Evolutionary conservation across 2,797 vertebrate species (phyloP).

Genomic region (Poeciliopsis paucimaculata): DNA sequence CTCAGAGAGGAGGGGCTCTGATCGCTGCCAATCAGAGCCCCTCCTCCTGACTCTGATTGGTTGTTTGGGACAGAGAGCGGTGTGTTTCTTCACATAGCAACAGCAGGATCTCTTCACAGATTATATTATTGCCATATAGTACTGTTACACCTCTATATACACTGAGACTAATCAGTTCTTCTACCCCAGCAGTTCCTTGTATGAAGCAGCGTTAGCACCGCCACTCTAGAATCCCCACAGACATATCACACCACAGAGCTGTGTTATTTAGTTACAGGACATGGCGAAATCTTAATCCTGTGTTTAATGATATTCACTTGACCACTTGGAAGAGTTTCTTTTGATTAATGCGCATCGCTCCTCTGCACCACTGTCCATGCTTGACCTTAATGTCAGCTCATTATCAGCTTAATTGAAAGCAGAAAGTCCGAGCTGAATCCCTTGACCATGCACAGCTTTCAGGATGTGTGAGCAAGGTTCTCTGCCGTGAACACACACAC

Average conservation of each 20-base stretch:
- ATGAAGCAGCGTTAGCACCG: background rate
- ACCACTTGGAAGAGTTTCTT: constrained; percentile 34
- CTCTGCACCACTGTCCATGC: constrained; percentile 48
- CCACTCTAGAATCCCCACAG: background rate
- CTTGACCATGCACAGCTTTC: constrained; percentile 38
- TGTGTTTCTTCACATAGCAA: no score
- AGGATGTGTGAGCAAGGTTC: constrained; percentile 20
- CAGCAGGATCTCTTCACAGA: no score
- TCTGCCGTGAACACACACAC: constrained; percentile 7
- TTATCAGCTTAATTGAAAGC: constrained; percentile 66
- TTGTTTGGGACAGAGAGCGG: no score
- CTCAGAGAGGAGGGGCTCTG: no score
- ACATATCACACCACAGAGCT: background rate
- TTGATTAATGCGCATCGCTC: constrained; percentile 52
- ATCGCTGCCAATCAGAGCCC: no score
- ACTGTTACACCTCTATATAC: background rate
- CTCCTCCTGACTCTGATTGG: no score
- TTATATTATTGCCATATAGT: background rate
- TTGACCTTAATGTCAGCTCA: constrained; percentile 68
- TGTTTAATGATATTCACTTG: constrained; percentile 20
- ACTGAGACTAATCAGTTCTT: background rate
- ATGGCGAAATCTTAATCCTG: constrained; percentile 11
- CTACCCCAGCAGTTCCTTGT: background rate
- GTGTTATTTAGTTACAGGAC: constrained; percentile 6
- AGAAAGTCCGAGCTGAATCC: constrained; percentile 42